Percentiles rank a stretch among this genome's conserved stretches.
These are phyloP conservation scores for Ploceus nigricollis DNA, from an alignment of 2,113 vertebrate species.

Conservation along the genomic window DNA sequence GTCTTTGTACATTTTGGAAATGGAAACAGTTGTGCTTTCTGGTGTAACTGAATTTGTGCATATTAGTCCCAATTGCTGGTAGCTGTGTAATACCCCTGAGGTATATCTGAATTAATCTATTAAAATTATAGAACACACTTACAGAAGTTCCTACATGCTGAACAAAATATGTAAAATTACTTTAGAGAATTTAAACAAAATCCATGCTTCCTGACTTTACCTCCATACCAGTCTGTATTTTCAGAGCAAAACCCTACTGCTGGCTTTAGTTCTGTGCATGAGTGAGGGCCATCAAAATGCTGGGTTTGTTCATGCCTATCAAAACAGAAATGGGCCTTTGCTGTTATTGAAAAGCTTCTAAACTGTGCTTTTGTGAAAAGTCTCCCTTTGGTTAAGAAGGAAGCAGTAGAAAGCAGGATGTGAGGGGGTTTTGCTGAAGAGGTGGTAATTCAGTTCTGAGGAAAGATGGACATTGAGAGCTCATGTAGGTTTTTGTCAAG, in stretches of 20 bases:
- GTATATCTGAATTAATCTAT: not conserved
- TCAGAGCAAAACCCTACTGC: not conserved
- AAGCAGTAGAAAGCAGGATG: not conserved
- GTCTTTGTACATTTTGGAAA: not conserved
- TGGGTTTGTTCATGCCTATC: not conserved
- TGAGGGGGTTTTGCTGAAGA: not conserved
- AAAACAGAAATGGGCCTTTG: not conserved
- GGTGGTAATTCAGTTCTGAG: not conserved
- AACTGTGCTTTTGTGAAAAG: not conserved
- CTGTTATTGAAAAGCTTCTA: not conserved
- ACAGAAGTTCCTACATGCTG: not conserved
- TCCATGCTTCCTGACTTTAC: not conserved
- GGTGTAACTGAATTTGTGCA: not conserved
- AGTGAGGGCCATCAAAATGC: not conserved
- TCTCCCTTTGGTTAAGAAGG: not conserved
- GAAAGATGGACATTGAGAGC: not conserved
- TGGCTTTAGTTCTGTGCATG: not conserved
- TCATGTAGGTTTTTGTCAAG: not conserved
- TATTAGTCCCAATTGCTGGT: not conserved
- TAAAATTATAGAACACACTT: not conserved
- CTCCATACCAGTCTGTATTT: not conserved
- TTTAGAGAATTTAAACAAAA: not conserved
- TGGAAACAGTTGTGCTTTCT: not conserved
- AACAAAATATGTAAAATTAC: not conserved
- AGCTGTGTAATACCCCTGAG: not conserved